Evolutionary conservation across 2,797 vertebrate species (phyloP).

Genomic region (Clarias platycephalus): DNA sequence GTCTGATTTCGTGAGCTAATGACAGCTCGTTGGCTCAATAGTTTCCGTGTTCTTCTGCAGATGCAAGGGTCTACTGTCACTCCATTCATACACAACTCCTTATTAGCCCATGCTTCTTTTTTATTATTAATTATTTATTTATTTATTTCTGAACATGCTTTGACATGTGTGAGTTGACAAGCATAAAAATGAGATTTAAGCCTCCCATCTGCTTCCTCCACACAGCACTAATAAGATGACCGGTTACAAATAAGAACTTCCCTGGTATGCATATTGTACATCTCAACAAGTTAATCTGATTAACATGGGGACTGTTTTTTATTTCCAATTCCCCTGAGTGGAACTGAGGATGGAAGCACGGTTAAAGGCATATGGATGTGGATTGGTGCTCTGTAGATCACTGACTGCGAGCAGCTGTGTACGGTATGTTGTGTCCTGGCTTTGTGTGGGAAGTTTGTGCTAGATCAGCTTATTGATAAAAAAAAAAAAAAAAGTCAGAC

Average conservation of each 20-base stretch:
- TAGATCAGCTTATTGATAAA: background rate
- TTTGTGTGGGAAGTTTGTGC: background rate
- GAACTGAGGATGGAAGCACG: background rate
- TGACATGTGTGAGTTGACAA: constrained; percentile 55
- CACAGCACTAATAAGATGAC: constrained; percentile 51
- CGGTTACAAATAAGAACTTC: constrained; percentile 36
- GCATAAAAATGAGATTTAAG: constrained; percentile 62
- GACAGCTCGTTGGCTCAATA: background rate
- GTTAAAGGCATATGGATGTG: background rate
- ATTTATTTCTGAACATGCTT: constrained; percentile 36
- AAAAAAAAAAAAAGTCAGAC: background rate
- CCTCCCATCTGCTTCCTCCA: constrained; percentile 58
- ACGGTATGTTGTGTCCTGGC: background rate
- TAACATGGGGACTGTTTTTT: constrained; percentile 52
- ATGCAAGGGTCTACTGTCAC: background rate
- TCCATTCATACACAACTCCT: constrained; percentile 15
- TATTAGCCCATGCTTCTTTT: constrained; percentile 33
- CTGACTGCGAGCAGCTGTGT: background rate
- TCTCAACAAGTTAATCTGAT: constrained; percentile 55
- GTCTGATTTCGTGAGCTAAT: background rate
- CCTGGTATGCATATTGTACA: constrained; percentile 23
- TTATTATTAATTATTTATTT: constrained; percentile 4
- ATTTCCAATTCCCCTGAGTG: background rate
- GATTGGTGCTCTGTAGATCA: background rate
- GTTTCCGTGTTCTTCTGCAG: background rate